These are phyloP conservation scores for Xiphias gladius DNA, from an alignment of 2,113 vertebrate species.

Conservation along the genomic window DNA sequence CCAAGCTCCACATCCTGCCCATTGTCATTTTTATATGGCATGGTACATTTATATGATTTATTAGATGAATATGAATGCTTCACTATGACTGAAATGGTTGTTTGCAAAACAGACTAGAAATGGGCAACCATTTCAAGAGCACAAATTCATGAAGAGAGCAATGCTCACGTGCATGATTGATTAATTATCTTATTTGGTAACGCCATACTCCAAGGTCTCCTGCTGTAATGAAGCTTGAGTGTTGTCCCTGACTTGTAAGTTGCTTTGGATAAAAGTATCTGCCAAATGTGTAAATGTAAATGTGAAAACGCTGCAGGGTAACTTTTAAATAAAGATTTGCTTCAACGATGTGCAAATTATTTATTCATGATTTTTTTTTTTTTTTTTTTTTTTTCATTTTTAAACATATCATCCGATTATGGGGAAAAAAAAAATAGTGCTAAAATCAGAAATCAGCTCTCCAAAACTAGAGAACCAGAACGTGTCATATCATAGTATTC, in stretches of 20 bases:
- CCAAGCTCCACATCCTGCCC: background rate
- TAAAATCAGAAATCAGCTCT: background rate
- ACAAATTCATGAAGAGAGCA: background rate
- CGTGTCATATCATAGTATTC: conserved; percentile 5
- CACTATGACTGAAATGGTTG: background rate
- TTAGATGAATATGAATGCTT: conserved; percentile 1
- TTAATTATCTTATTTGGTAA: background rate
- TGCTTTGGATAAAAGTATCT: too few species aligned
- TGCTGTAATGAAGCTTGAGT: too few species aligned
- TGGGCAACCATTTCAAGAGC: too few species aligned
- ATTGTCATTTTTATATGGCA: conserved; percentile 6
- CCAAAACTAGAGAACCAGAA: background rate
- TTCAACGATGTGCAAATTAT: background rate
- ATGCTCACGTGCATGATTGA: background rate
- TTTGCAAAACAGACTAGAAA: background rate
- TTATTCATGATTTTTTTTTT: background rate
- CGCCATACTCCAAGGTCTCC: background rate
- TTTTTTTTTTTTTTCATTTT: conserved; percentile 5
- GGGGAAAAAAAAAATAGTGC: background rate
- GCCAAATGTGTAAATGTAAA: too few species aligned
- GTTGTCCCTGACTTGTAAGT: too few species aligned
- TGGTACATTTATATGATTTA: background rate
- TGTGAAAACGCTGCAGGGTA: background rate
- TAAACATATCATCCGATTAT: background rate
- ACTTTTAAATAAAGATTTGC: background rate